phyloP scores from a whole-genome alignment of 2,797 vertebrate genomes.

The Graptemys geographica region DNA sequence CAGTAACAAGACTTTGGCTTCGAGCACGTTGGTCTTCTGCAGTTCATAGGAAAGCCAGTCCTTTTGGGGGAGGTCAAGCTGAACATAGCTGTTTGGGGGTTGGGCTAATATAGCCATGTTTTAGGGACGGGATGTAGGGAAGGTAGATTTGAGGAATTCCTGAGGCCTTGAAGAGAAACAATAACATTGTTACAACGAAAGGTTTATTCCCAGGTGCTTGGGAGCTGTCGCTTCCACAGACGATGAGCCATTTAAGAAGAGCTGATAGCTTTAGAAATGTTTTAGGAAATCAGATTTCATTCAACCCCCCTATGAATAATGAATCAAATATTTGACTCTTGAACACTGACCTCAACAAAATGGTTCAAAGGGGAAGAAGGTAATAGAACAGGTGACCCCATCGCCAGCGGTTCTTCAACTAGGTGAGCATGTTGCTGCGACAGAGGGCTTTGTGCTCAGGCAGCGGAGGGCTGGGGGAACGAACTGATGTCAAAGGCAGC shows the following conservation, averaged over 20 bases:
- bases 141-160: slow-evolving; percentile 70
- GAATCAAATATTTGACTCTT: slow-evolving; percentile 37
- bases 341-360: not conserved
- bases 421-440: not conserved
- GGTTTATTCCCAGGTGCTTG: slow-evolving; percentile 73
- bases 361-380: not conserved
- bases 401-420: not conserved
- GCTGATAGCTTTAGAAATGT: slow-evolving; percentile 76
- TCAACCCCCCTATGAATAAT: slow-evolving; percentile 58
- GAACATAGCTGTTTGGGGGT: slow-evolving; percentile 67
- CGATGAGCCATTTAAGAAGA: slow-evolving; percentile 73
- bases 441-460: not conserved
- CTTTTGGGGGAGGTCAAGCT: slow-evolving; percentile 71
- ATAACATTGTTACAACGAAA: slow-evolving; percentile 70
- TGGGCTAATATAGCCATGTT: slow-evolving; percentile 56
- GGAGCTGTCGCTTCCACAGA: slow-evolving; percentile 69
- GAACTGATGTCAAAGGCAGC: not conserved
- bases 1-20: slow-evolving; percentile 30
- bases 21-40: slow-evolving; percentile 55
- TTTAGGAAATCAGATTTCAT: slow-evolving; percentile 71
- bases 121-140: slow-evolving; percentile 60
- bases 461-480: fast-evolving
- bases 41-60: slow-evolving; percentile 52
- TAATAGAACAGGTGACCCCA: not conserved
- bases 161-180: slow-evolving; percentile 72